Conservation (phyloP, 2,113 vertebrate genomes). For the Phrynosoma platyrhinos region DNA sequence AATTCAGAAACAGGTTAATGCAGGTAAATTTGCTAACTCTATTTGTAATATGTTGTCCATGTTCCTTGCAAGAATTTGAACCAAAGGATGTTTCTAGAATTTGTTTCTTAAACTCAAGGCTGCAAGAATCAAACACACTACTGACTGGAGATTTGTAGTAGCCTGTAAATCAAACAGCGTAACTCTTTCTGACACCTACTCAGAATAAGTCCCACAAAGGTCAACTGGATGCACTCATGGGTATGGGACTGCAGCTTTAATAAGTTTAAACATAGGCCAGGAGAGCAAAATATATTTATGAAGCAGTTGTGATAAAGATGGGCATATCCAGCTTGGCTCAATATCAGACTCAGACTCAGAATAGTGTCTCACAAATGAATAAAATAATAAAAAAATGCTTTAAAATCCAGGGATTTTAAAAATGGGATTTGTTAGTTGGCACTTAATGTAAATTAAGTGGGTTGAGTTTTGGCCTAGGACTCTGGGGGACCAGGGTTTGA, state of each 20-base stretch:
- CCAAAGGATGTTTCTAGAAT: background rate
- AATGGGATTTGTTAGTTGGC: too few relatives aligned
- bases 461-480: too few relatives aligned
- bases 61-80: background rate
- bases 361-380: background rate
- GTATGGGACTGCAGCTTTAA: background rate
- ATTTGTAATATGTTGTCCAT: background rate
- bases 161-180: background rate
- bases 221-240: background rate
- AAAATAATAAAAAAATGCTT: fast-evolving
- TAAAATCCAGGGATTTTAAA: background rate
- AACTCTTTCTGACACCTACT: background rate
- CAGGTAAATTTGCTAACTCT: background rate
- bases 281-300: background rate
- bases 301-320: conserved; percentile 16
- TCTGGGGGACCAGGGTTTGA: too few relatives aligned
- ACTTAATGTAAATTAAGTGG: too few relatives aligned
- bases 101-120: background rate
- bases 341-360: background rate
- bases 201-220: background rate
- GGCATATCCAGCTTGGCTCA: conserved; percentile 39
- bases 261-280: background rate
- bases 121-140: background rate
- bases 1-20: conserved; percentile 33
- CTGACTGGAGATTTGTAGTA: background rate